These are phyloP conservation scores for Nineta flava DNA, from an alignment of 2,888 invertebrate genomes.

Conservation along the genomic window DNA sequence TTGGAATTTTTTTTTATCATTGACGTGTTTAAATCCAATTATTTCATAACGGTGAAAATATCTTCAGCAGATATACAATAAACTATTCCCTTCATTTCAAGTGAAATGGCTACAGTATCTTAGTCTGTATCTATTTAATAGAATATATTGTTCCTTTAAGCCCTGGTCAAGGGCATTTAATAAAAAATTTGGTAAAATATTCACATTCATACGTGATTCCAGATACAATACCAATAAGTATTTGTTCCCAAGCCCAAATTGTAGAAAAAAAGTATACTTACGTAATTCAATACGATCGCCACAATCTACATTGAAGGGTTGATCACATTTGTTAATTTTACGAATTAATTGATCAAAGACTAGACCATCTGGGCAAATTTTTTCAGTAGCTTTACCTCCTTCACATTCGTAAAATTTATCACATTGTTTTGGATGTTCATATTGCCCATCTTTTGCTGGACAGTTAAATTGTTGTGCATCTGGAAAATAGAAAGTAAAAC, in stretches of 20 bases:
- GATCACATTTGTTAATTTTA: conserved; percentile 82
- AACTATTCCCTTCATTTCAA: too few relatives aligned
- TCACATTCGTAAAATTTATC: conserved; percentile 73
- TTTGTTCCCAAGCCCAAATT: neutral
- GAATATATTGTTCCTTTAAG: too few relatives aligned
- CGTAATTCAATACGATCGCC: conserved; percentile 76
- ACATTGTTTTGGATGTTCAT: conserved; percentile 64
- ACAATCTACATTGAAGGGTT: conserved; percentile 84
- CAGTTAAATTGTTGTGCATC: conserved; percentile 52
- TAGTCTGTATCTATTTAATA: too few relatives aligned
- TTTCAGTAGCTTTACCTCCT: conserved; percentile 54
- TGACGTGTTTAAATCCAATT: too few relatives aligned
- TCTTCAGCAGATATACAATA: too few relatives aligned
- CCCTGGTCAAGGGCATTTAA: too few relatives aligned
- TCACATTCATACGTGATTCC: neutral
- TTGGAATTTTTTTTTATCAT: too few relatives aligned
- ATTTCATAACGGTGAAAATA: too few relatives aligned
- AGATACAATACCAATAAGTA: neutral
- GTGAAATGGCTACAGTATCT: too few relatives aligned
- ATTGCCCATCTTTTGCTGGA: conserved; percentile 67
- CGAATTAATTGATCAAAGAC: conserved; percentile 75
- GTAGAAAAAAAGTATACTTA: conserved; percentile 35
- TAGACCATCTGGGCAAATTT: conserved; percentile 74
- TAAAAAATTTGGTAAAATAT: too few relatives aligned
- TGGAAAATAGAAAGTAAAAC: conserved; percentile 13